phyloP scores from a whole-genome alignment of 1,140 invertebrate genomes.

The Atta cephalotes region DNA sequence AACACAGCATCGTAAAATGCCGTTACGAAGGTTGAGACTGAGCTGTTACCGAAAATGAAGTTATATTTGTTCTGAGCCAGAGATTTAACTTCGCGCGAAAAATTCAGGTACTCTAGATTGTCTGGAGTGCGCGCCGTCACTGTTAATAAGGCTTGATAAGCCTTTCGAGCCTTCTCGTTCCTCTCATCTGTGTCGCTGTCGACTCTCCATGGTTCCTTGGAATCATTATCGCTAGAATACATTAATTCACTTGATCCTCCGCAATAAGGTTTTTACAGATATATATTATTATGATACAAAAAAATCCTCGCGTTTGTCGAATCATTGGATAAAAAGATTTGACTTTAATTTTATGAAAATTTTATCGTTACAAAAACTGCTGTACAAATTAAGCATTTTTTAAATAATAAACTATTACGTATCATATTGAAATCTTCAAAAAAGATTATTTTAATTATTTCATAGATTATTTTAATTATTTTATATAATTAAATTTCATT shows the following conservation, averaged over 20 bases:
- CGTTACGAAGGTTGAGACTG: slow-evolving; percentile 94
- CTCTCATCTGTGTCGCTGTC: slow-evolving; percentile 92
- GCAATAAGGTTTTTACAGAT: neutral
- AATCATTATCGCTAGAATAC: slow-evolving; percentile 83
- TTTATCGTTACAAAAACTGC: neutral
- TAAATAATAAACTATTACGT: neutral
- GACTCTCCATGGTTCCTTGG: slow-evolving; percentile 93
- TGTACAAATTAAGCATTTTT: neutral
- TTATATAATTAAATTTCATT: neutral
- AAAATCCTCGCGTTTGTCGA: neutral
- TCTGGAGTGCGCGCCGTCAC: slow-evolving; percentile 95
- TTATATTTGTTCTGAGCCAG: slow-evolving; percentile 93
- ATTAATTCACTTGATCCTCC: neutral
- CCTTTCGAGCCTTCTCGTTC: slow-evolving; percentile 94
- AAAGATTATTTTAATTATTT: neutral
- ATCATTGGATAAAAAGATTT: neutral
- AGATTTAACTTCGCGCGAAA: slow-evolving; percentile 93
- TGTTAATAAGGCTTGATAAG: slow-evolving; percentile 96
- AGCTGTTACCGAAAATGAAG: slow-evolving; percentile 91
- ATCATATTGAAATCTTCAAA: neutral
- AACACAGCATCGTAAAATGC: slow-evolving; percentile 98
- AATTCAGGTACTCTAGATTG: slow-evolving; percentile 91
- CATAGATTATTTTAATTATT: neutral
- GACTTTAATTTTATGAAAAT: neutral
- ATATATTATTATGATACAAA: neutral